These are phyloP conservation scores for Corvus moneduloides DNA, from an alignment of 2,113 vertebrate species.

Conservation along the genomic window DNA sequence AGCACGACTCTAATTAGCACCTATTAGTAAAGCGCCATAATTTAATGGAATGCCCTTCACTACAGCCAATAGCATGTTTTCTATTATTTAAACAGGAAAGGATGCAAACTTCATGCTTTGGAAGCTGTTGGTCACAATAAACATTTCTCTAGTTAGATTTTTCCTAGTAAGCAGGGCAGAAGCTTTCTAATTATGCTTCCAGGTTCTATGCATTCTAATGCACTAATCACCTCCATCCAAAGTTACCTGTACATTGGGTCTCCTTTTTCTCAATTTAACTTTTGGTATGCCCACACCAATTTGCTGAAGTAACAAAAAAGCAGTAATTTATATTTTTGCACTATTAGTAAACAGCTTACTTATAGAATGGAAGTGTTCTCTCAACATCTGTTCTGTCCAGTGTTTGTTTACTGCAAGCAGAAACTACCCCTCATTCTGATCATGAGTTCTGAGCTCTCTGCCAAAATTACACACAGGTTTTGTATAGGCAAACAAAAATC, in stretches of 20 bases:
- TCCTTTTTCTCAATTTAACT: constrained; percentile 81
- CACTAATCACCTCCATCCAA: constrained; percentile 56
- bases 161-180: constrained; percentile 60
- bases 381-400: not conserved
- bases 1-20: constrained; percentile 45
- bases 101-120: constrained; percentile 73
- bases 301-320: constrained; percentile 80
- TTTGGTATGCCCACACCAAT: constrained; percentile 83
- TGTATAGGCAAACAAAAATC: not conserved
- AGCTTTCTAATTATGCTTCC: constrained; percentile 61
- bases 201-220: constrained; percentile 62
- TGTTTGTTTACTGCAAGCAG: not conserved
- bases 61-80: constrained; percentile 45
- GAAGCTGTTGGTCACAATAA: constrained; percentile 58
- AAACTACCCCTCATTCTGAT: not conserved
- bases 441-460: not conserved
- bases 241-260: constrained; percentile 81
- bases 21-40: constrained; percentile 61
- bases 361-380: not conserved
- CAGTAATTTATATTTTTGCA: constrained; percentile 48
- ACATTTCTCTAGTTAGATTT: constrained; percentile 50
- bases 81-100: constrained; percentile 45
- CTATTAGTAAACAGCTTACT: not conserved
- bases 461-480: not conserved
- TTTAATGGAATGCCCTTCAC: constrained; percentile 39